phyloP scores from a whole-genome alignment of 2,113 vertebrate genomes.

The Nasalis larvatus region DNA sequence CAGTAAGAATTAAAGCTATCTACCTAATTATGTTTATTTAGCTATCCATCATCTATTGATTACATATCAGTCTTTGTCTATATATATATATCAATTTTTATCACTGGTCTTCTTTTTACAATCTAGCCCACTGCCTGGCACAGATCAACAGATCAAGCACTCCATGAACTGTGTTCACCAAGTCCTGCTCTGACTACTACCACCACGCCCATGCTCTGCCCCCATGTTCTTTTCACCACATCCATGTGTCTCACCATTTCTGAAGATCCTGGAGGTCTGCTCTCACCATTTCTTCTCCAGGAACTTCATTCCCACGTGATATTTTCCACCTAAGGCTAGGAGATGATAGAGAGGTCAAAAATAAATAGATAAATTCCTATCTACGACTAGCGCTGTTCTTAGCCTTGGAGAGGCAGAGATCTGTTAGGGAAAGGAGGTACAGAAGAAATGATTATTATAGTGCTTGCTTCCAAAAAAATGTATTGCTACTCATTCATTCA shows the following conservation, averaged over 20 bases:
- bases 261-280: background rate
- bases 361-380: background rate
- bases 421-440: background rate
- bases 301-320: background rate
- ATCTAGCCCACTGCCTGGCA: background rate
- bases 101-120: background rate
- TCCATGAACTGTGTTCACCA: too few relatives aligned
- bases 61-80: too few relatives aligned
- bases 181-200: background rate
- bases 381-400: background rate
- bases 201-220: background rate
- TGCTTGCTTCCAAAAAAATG: background rate
- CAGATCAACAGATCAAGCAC: background rate
- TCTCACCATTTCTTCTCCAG: background rate
- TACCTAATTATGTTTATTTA: background rate
- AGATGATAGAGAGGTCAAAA: background rate
- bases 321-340: background rate
- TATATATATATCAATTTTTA: background rate
- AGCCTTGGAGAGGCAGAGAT: background rate
- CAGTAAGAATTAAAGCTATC: background rate
- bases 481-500: accelerated
- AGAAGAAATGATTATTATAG: background rate
- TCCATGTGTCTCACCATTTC: too few relatives aligned
- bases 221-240: too few relatives aligned
- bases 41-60: background rate